These are phyloP conservation scores for Neotoma lepida DNA, from an alignment of 2,113 vertebrate genomes.

Conservation along the genomic window DNA sequence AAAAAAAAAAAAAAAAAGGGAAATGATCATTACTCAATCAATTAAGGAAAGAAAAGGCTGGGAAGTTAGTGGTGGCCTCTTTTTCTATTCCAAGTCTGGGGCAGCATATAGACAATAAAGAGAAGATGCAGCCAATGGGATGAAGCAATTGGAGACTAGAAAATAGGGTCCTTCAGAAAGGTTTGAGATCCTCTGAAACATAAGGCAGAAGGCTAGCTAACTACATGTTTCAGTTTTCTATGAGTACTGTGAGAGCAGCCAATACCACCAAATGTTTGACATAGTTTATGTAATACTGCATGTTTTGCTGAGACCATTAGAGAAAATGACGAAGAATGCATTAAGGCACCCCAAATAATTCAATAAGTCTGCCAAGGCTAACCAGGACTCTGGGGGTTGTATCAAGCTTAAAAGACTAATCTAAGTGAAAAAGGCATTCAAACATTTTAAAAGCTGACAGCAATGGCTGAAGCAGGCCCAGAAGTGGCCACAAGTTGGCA, in stretches of 20 bases:
- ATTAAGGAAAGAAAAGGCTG: not conserved
- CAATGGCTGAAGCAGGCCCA: not conserved
- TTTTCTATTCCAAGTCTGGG: not conserved
- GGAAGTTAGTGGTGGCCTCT: not conserved
- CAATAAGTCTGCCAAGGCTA: not conserved
- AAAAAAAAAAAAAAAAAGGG: not conserved
- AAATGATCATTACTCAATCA: not conserved
- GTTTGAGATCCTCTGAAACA: not conserved
- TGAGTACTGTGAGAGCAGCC: not conserved
- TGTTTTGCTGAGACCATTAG: not conserved
- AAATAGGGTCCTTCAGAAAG: not conserved
- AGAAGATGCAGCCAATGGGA: not conserved
- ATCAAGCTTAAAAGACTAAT: conserved; percentile 6
- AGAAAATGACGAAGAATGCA: not conserved
- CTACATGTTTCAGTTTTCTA: not conserved
- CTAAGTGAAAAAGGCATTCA: not conserved
- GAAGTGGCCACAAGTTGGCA: conserved; percentile 19
- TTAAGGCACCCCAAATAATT: not conserved
- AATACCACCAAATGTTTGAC: not conserved
- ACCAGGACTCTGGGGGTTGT: not conserved
- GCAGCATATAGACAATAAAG: not conserved
- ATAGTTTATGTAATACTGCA: not conserved
- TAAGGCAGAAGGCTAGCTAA: not conserved
- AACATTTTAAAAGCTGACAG: conserved; percentile 31
- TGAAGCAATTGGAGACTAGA: not conserved